Percentiles rank a stretch among this genome's conserved stretches.
Conservation (phyloP, 2,113 vertebrate genomes). For the Eurypyga helias region DNA sequence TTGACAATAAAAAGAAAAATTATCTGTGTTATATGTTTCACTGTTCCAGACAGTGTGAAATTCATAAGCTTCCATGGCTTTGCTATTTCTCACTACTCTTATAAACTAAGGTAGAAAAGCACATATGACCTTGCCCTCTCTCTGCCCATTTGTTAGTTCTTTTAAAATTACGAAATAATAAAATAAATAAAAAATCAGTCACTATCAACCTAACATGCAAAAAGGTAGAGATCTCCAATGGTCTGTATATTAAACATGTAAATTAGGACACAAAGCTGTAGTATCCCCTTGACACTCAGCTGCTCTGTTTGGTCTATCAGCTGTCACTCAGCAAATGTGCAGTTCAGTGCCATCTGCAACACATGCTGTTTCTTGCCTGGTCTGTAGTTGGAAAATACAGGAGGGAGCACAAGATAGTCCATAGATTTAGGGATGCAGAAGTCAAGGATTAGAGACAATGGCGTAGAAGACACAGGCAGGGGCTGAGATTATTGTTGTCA, state of each 20-base stretch:
- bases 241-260: neutral
- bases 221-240: neutral
- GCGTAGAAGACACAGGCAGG: neutral
- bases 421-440: neutral
- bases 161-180: neutral
- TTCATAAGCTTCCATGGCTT: neutral
- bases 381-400: neutral
- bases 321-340: neutral
- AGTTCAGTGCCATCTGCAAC: neutral
- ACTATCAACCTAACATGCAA: neutral
- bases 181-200: neutral
- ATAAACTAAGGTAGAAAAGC: neutral
- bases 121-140: fast-evolving
- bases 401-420: neutral
- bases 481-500: neutral
- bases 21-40: neutral
- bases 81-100: neutral
- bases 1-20: slow-evolving; percentile 6
- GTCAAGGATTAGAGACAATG: neutral
- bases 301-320: neutral
- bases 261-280: neutral
- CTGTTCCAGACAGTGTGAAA: neutral
- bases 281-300: neutral
- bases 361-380: neutral
- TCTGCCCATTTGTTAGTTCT: neutral